These are phyloP conservation scores for Berghia stephanieae DNA, from an alignment of 1,140 invertebrate species.

Conservation along the genomic window DNA sequence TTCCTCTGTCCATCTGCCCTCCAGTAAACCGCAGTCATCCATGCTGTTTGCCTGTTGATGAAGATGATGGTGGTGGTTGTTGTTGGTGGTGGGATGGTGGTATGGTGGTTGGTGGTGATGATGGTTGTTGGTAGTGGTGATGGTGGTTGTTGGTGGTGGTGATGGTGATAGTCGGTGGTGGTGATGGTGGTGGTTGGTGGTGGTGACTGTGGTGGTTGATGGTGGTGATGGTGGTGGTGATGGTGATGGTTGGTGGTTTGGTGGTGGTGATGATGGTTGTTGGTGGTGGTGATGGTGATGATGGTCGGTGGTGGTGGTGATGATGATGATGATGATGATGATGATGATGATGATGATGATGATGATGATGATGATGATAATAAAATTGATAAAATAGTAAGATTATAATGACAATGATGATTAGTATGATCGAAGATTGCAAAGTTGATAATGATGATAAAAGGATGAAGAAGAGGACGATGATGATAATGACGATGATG, in stretches of 20 bases:
- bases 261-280: conserved; percentile 13
- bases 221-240: background rate
- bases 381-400: background rate
- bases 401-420: background rate
- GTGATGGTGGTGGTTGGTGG: conserved; percentile 5
- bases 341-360: conserved; percentile 15
- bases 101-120: background rate
- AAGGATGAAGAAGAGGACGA: background rate
- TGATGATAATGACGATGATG: conserved; percentile 1
- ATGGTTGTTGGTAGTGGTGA: background rate
- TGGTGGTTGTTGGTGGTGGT: background rate
- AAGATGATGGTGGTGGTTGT: background rate
- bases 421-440: background rate
- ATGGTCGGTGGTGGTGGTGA: background rate
- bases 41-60: conserved; percentile 42
- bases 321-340: conserved; percentile 19
- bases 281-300: background rate
- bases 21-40: conserved; percentile 86
- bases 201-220: background rate
- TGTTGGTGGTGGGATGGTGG: background rate
- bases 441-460: background rate
- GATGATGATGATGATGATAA: background rate
- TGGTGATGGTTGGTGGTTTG: background rate
- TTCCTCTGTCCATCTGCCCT: conserved; percentile 89
- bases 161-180: conserved; percentile 1